Evolutionary conservation across 2,113 vertebrate genomes (phyloP).

Genomic region (Cochlearius cochlearius): DNA sequence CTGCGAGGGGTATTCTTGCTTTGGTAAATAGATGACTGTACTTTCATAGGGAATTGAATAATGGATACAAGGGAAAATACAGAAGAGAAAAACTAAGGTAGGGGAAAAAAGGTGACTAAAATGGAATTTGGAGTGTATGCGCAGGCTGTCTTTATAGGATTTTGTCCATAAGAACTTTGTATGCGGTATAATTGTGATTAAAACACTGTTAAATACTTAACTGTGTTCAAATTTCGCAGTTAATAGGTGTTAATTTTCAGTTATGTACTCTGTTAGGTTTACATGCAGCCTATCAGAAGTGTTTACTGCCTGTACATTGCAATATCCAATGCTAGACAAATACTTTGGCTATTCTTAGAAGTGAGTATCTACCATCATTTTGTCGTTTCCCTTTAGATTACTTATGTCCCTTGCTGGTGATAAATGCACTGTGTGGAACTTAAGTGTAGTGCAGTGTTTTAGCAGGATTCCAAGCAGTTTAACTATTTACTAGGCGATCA

Average conservation of each 20-base stretch:
- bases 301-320: neutral
- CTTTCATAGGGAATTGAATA: neutral
- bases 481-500: neutral
- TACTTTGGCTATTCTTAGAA: neutral
- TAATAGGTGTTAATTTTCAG: neutral
- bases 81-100: neutral
- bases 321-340: neutral
- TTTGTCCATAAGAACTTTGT: neutral
- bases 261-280: neutral
- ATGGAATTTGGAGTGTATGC: neutral
- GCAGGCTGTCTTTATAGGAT: neutral
- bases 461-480: conserved; percentile 17
- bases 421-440: neutral
- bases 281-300: neutral
- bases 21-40: neutral
- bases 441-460: neutral
- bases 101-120: neutral
- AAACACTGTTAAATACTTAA: neutral
- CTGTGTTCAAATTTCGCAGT: neutral
- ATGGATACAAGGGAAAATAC: neutral
- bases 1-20: neutral
- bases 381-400: neutral
- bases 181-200: neutral
- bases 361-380: neutral
- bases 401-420: neutral